These are phyloP conservation scores for Pollenia amentaria DNA, from an alignment of 2,888 invertebrate species.

Conservation along the genomic window DNA sequence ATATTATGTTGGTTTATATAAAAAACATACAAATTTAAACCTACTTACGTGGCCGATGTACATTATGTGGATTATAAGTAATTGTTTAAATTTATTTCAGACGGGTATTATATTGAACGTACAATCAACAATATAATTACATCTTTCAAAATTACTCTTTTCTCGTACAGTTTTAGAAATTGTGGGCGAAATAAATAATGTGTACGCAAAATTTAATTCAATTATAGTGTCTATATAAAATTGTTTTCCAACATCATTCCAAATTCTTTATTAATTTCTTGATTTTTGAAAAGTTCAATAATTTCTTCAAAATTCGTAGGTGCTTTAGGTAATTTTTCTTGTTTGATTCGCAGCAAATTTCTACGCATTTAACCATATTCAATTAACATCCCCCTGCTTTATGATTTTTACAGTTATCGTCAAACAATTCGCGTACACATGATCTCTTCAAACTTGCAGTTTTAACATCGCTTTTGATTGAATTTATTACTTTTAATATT, in stretches of 20 bases:
- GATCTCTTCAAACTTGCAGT: constrained; percentile 41
- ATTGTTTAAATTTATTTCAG: constrained; percentile 52
- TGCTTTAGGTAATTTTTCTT: constrained; percentile 47
- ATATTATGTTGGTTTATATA: no score
- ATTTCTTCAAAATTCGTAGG: no score
- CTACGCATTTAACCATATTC: constrained; percentile 39
- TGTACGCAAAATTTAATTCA: constrained; percentile 42
- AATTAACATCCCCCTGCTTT: background rate
- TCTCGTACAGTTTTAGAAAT: constrained; percentile 45
- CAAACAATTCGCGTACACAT: constrained; percentile 46
- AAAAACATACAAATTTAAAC: background rate
- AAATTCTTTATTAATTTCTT: constrained; percentile 51
- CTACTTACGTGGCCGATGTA: constrained; percentile 3
- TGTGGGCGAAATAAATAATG: constrained; percentile 52
- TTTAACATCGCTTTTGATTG: constrained; percentile 28
- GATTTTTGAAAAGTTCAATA: constrained; percentile 54
- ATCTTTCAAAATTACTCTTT: constrained; percentile 37
- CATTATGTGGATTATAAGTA: constrained; percentile 43
- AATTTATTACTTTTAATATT: constrained; percentile 49
- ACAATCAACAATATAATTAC: constrained; percentile 53
- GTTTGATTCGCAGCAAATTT: constrained; percentile 31
- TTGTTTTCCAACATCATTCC: constrained; percentile 32
- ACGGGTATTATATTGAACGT: constrained; percentile 34
- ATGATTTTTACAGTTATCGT: constrained; percentile 42
- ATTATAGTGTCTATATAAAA: constrained; percentile 37